Evolutionary conservation across 1,140 invertebrate genomes (phyloP), one percentile per base, ranked within the genome.

Genomic region (Thereuonema tuberculata): DNA sequence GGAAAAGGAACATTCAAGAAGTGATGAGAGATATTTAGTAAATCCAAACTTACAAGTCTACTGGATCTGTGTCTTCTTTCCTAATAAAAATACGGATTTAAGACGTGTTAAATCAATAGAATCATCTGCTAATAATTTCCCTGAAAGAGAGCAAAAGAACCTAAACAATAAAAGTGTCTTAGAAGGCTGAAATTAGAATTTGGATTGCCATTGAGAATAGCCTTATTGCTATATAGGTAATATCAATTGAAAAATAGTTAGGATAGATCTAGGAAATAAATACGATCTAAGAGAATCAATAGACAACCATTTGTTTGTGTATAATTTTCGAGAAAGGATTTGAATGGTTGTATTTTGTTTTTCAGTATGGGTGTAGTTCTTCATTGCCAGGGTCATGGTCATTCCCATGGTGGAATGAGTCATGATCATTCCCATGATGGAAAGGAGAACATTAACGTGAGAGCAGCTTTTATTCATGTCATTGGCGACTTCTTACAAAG

Each of bases 391-490:
- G 63, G 67, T 14, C 61, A 66, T 61, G 61, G 66, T 24, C 61
- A 66, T 46, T 14, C 26, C 26, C 62, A 61, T 43, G 58, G 62
- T 27, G 49, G 58, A 62, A 27, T 73, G 76, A 56, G 62, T 64
- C 31, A 50, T 56, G 25, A 54, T 29, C 48, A 62, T 61, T 5
- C 9, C 9, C 9, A 21, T 50, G 9, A 5, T 21, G 26, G 69
- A 20, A 50, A 24, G 17, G 65, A 65, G 56, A 98, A 97, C 71
- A 93, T 99, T 65, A 98, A 98, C 74, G 91, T 98, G 9, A 77
- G 93, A 62, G 96, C 96, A 2, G 96, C 96, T n/a, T 92, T 93
- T 71, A 94, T 99, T 62, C 96, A 99, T 73, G 94, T 98, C 23
- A 71, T 99, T 46, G 95, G 95, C 0, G 96, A 99, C 77, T 90